phyloP scores from a whole-genome alignment of 2,797 vertebrate species.

The Sebastes jordani region DNA sequence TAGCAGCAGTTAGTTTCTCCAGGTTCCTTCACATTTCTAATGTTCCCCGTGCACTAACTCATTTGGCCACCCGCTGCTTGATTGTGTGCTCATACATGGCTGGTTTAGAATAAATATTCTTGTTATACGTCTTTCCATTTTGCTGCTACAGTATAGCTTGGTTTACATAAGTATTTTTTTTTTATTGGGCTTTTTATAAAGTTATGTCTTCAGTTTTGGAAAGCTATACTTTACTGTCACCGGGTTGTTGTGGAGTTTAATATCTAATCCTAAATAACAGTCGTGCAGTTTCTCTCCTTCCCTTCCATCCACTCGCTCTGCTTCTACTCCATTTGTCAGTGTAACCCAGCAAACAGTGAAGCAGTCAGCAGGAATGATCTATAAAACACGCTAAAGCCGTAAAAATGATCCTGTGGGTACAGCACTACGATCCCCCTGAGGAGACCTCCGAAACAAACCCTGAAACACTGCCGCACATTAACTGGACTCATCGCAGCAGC shows the following conservation, averaged over 20 bases:
- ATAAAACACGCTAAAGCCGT: constrained; percentile 49
- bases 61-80: background rate
- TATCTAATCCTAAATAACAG: background rate
- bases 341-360: background rate
- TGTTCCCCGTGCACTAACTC: background rate
- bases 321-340: background rate
- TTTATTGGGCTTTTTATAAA: background rate
- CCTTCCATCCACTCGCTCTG: background rate
- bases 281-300: background rate
- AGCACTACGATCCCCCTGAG: constrained; percentile 44
- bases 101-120: background rate
- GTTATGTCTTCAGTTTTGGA: background rate
- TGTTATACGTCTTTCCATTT: background rate
- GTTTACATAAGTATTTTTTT: background rate
- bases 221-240: background rate
- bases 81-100: background rate
- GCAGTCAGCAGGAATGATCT: constrained; percentile 37
- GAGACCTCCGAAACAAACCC: constrained; percentile 42
- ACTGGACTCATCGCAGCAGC: background rate
- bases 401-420: constrained; percentile 49
- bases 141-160: background rate
- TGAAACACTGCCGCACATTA: constrained; percentile 10
- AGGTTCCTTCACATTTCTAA: background rate
- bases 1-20: no score
- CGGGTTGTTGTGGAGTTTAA: background rate